Evolutionary conservation across 2,797 vertebrate species (phyloP).

Genomic region (Delichon dasypus): DNA sequence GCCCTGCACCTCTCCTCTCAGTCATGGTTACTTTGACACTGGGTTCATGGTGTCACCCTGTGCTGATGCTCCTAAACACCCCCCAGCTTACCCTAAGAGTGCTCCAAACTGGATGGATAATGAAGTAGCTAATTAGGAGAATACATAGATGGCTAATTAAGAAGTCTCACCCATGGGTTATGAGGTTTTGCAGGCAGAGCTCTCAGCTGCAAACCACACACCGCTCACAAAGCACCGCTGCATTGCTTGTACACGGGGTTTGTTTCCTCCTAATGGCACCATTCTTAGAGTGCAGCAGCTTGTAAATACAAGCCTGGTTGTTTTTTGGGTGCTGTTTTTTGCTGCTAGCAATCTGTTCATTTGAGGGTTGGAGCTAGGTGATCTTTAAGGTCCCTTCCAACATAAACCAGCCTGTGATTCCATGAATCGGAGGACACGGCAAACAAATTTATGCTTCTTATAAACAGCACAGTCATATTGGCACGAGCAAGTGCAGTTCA

Average conservation of each 20-base stretch:
- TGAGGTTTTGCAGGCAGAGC: neutral
- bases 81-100: neutral
- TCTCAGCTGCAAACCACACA: neutral
- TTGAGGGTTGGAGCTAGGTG: neutral
- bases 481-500: neutral
- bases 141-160: neutral
- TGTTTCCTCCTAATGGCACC: neutral
- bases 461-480: slow-evolving; percentile 24
- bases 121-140: neutral
- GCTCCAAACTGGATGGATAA: neutral
- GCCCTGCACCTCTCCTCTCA: neutral
- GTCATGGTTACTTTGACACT: neutral
- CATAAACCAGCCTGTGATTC: neutral
- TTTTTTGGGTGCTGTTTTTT: neutral
- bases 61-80: neutral
- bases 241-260: rapidly evolving
- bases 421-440: neutral
- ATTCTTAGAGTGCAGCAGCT: slow-evolving; percentile 31
- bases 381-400: neutral
- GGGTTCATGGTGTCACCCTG: rapidly evolving
- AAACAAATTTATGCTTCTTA: neutral
- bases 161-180: neutral
- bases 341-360: neutral
- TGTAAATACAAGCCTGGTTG: neutral
- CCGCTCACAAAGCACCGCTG: neutral